These are phyloP conservation scores for Keiferia lycopersicella DNA, from an alignment of 2,888 invertebrate species.

Conservation along the genomic window DNA sequence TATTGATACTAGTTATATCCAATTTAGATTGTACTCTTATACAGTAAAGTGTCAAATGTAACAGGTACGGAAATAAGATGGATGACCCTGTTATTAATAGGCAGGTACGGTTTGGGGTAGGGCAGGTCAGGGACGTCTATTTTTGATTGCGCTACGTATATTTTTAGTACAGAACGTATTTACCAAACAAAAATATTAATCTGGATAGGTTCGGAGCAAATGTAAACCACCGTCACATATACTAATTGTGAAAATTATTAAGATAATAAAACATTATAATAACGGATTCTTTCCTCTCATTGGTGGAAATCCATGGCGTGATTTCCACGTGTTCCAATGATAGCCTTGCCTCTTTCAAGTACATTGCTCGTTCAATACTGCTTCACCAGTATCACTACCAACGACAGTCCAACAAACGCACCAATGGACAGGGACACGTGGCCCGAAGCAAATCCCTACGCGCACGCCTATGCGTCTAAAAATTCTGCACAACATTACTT, in stretches of 20 bases:
- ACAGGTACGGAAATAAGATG: too few species aligned
- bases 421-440: slow-evolving; percentile 16
- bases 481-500: slow-evolving; percentile 37
- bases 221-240: not conserved
- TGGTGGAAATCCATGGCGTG: slow-evolving; percentile 19
- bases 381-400: not conserved
- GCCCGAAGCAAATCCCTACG: slow-evolving; percentile 13
- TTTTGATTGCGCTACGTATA: not conserved
- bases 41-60: too few species aligned
- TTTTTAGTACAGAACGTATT: not conserved
- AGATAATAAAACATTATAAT: not conserved
- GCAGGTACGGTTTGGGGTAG: not conserved
- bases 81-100: not conserved
- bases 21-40: too few species aligned
- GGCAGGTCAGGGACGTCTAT: slow-evolving; percentile 18
- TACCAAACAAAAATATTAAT: not conserved
- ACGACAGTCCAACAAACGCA: not conserved
- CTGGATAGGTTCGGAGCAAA: not conserved
- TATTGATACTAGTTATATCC: too few species aligned
- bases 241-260: not conserved
- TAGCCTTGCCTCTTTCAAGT: not conserved
- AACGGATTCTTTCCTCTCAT: not conserved
- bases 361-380: not conserved
- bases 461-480: slow-evolving; percentile 22
- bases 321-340: slow-evolving; percentile 16